Base-by-base conservation (phyloP, 92 coral and sea anemone genomes). In the Palythoa caribaeorum region DNA sequence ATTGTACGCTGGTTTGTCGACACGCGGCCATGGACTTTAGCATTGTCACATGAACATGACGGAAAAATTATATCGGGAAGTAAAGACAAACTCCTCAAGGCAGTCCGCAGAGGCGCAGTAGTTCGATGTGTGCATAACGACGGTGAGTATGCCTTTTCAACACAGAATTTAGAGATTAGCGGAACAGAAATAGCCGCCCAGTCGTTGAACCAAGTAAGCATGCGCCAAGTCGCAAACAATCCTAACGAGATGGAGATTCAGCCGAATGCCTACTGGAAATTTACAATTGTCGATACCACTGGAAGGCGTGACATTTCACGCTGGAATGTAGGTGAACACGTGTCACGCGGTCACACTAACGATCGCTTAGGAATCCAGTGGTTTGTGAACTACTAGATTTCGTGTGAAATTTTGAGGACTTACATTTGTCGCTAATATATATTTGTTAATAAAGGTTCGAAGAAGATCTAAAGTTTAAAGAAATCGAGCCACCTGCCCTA, bases 301-400 rank as follows among this genome's bases (percentile, higher is more conserved):
- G 90, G 90, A 37, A 87, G 78, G 57, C 85, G 87, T 48, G 90
- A 87, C 35, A 79, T 79, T 55, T 87, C 90, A 53, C 65, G 90
- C 60, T 87, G 90, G 90, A 87, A 69, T 79, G 90, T 87, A 28
- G 90, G 90, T 4, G 86, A 87, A 68, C 90, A 87, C 65, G 90
- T 77, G 65, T 44, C 85, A 71, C 90, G 90, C 54, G 87, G 87
- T 51, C 90, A 87, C 87, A 66, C 90, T 47, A 71, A 65, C 40
- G 90, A 87, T 40, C 74, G 76, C 62, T 21, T 68, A 48, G 90
- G 77, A 51, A 21, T 79, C n/a, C 57, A 87, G 14, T 87, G 90
- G 90, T 87, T 87, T 48, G 87, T 79, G 37, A 79, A 68, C 79
- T 39, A 53, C 50, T 44, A 44, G 50, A 3, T 44, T 2, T 44